Percentiles rank a stretch among this genome's conserved stretches.
These are phyloP conservation scores for Caenorhabditis imperialis DNA, from an alignment of 2,888 invertebrate genomes.

Conservation along the genomic window DNA sequence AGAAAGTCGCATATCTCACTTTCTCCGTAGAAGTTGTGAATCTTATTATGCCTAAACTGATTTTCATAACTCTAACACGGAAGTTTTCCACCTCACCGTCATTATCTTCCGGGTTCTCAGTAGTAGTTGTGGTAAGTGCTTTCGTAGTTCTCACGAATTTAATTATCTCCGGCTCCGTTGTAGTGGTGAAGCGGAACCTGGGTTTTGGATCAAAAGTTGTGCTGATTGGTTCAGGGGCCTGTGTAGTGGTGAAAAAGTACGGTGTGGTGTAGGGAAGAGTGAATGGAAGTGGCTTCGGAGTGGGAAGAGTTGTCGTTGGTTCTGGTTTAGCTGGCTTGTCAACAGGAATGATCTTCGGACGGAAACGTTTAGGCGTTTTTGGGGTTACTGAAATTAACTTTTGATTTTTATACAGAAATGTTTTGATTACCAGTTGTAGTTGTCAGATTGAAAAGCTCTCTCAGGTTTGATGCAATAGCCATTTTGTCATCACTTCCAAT, in stretches of 20 bases:
- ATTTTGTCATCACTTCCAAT: conserved; percentile 51
- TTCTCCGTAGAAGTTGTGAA: conserved; percentile 39
- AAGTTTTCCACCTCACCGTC: too few species aligned
- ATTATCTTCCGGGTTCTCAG: conserved; percentile 1
- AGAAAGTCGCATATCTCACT: conserved; percentile 42
- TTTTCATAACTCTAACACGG: too few species aligned
- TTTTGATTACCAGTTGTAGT: conserved; percentile 29
- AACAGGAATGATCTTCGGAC: conserved; percentile 53
- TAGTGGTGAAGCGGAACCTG: conserved; percentile 46
- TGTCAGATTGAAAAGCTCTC: conserved; percentile 59
- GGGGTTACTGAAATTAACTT: conserved; percentile 16
- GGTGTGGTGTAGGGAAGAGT: conserved; percentile 36
- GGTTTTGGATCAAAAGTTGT: conserved; percentile 46
- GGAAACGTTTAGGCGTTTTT: conserved; percentile 35
- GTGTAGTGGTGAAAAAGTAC: conserved; percentile 29
- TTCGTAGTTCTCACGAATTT: conserved; percentile 49
- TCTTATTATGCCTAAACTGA: conserved; percentile 35
- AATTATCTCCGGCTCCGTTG: conserved; percentile 46
- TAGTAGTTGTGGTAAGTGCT: conserved; percentile 34
- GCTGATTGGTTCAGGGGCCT: conserved; percentile 16
- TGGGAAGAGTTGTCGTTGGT: conserved; percentile 21
- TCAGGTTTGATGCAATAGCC: conserved; percentile 44
- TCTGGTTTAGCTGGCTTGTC: conserved; percentile 42
- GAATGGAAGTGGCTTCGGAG: conserved; percentile 21
- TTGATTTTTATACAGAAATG: neutral